These are phyloP conservation scores for Patella caerulea DNA, from an alignment of 2,888 invertebrate species.

Conservation along the genomic window DNA sequence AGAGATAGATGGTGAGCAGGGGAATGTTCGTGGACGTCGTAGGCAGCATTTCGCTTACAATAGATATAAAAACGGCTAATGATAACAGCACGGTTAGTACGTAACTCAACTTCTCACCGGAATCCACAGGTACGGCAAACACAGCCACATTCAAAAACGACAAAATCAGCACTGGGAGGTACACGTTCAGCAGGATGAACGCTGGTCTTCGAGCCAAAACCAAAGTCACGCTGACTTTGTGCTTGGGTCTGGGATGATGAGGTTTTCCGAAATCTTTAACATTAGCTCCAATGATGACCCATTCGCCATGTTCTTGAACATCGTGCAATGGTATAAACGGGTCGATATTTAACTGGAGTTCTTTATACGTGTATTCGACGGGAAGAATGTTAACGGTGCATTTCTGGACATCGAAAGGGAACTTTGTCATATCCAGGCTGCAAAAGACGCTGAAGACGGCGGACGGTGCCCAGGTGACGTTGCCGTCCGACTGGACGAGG, in stretches of 20 bases:
- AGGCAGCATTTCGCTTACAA: not conserved
- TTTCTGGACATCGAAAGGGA: not conserved
- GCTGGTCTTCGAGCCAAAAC: not conserved
- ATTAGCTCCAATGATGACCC: not conserved
- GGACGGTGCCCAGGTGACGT: not conserved
- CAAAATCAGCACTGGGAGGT: not conserved
- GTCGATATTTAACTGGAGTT: not conserved
- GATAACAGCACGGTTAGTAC: not conserved
- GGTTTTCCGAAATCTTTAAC: not conserved
- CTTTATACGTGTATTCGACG: not conserved
- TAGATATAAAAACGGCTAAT: not conserved
- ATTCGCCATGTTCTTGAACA: not conserved
- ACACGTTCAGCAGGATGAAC: not conserved
- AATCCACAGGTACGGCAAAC: not conserved
- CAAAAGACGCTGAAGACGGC: not conserved
- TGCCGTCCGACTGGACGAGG: not conserved
- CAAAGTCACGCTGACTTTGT: not conserved
- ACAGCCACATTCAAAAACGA: not conserved
- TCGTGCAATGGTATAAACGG: not conserved
- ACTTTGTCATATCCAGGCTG: not conserved
- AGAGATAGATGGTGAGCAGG: not conserved
- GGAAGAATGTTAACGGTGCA: not conserved
- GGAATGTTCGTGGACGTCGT: not conserved
- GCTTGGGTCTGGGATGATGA: not conserved
- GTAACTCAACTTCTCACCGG: not conserved